A percentile compares a stretch with the other conserved stretches of the same genome.
These are phyloP conservation scores for Manis pentadactyla DNA, from an alignment of 2,797 vertebrate species.

Conservation along the genomic window DNA sequence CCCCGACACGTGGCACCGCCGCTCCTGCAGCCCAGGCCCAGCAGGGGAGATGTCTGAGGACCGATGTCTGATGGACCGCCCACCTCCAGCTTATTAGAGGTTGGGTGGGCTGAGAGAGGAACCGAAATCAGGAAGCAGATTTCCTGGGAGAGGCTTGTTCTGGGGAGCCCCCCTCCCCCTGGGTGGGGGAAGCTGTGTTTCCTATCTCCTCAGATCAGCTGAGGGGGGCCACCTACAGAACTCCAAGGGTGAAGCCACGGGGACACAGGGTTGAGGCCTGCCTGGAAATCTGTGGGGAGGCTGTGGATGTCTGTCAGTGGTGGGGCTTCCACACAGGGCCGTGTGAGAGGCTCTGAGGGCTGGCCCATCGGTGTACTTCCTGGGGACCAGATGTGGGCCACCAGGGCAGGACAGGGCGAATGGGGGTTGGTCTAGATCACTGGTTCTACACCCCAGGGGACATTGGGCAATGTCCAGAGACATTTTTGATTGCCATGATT, in stretches of 20 bases:
- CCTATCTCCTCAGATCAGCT: not conserved
- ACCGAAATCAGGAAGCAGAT: not conserved
- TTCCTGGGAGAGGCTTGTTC: not conserved
- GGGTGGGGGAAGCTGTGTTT: too few species aligned
- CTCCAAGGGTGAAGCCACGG: not conserved
- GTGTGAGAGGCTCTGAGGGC: not conserved
- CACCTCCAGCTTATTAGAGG: not conserved
- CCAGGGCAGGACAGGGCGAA: accelerated
- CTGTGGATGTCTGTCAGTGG: not conserved
- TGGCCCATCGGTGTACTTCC: not conserved
- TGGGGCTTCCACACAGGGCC: not conserved
- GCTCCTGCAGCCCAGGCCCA: not conserved
- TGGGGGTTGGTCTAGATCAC: not conserved
- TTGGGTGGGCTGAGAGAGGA: not conserved
- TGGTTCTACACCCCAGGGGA: not conserved
- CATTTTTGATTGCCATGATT: not conserved
- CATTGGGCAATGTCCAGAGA: not conserved
- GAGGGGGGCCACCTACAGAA: not conserved
- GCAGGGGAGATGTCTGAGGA: not conserved
- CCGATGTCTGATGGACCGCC: not conserved
- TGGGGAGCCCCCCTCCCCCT: too few species aligned
- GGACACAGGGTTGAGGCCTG: not conserved
- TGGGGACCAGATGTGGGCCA: not conserved
- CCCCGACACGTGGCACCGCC: not conserved
- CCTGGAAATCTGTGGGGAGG: not conserved